phyloP scores from a whole-genome alignment of 1,140 invertebrate species.

The Scylla paramamosain region DNA sequence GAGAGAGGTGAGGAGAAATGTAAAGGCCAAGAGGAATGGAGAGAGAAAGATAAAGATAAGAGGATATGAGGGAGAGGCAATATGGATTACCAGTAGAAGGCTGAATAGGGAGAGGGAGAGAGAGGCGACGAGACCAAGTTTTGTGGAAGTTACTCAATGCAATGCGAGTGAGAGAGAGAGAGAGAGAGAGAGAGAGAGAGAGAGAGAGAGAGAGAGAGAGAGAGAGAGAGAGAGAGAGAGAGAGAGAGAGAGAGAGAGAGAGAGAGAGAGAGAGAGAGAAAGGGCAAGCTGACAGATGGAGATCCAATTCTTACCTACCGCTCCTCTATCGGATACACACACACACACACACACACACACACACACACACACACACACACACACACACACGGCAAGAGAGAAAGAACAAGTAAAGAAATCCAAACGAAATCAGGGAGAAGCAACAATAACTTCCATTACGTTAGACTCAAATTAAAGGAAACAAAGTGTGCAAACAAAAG shows the following conservation, averaged over 20 bases:
- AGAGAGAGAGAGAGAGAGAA: background rate
- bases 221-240: slow-evolving; percentile 37
- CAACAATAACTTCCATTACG: background rate
- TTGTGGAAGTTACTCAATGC: slow-evolving; percentile 10
- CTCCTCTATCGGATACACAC: background rate
- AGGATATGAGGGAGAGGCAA: background rate
- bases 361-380: slow-evolving; percentile 32
- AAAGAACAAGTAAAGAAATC: background rate
- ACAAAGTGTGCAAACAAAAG: too few species aligned
- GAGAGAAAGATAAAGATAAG: slow-evolving; percentile 5
- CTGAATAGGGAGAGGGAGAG: background rate
- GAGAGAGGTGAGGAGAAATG: background rate
- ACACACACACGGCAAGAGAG: background rate
- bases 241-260: slow-evolving; percentile 35
- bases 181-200: slow-evolving; percentile 20
- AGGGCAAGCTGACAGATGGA: background rate
- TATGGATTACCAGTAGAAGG: background rate
- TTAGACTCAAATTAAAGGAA: too few species aligned
- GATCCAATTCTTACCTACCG: background rate
- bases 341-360: slow-evolving; percentile 17
- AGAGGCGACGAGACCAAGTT: background rate
- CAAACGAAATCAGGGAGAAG: background rate
- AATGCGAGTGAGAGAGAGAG: background rate
- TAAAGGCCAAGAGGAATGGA: background rate
- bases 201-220: background rate